Evolutionary conservation across 53 echinoderm and acorn worm species (phyloP).

Genomic region (Holothuria leucospilota): DNA sequence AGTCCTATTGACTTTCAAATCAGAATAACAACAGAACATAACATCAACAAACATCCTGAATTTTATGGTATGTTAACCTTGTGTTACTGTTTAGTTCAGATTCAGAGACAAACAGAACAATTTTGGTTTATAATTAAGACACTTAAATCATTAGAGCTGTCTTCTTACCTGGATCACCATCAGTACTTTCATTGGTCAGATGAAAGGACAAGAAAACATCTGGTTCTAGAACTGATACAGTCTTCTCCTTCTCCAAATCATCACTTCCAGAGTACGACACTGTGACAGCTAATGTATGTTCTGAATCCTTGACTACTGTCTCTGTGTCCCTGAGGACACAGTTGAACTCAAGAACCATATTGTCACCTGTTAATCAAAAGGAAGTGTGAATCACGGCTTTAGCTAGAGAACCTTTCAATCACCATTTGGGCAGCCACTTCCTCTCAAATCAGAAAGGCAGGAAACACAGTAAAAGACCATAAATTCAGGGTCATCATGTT

Average conservation of each 20-base stretch:
- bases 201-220: slow-evolving; percentile 55
- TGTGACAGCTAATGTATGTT: slow-evolving; percentile 57
- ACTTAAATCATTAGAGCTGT: background rate
- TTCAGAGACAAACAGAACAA: background rate
- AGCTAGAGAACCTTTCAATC: too few species aligned
- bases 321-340: slow-evolving; percentile 67
- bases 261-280: slow-evolving; percentile 66
- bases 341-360: slow-evolving; percentile 72
- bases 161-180: slow-evolving; percentile 75
- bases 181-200: slow-evolving; percentile 59
- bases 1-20: too few species aligned
- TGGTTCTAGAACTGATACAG: slow-evolving; percentile 64
- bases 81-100: too few species aligned
- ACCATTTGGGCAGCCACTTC: too few species aligned
- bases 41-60: too few species aligned
- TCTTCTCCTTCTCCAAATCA: slow-evolving; percentile 56
- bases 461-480: too few species aligned
- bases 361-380: slow-evolving; percentile 47
- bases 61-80: too few species aligned
- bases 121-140: too few species aligned
- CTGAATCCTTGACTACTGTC: slow-evolving; percentile 56
- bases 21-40: too few species aligned
- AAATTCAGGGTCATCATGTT: too few species aligned
- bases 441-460: too few species aligned
- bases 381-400: background rate